Percentiles rank a stretch among this genome's conserved stretches.
Evolutionary conservation across 2,113 vertebrate species (phyloP).

Genomic region (Archilochus colubris): DNA sequence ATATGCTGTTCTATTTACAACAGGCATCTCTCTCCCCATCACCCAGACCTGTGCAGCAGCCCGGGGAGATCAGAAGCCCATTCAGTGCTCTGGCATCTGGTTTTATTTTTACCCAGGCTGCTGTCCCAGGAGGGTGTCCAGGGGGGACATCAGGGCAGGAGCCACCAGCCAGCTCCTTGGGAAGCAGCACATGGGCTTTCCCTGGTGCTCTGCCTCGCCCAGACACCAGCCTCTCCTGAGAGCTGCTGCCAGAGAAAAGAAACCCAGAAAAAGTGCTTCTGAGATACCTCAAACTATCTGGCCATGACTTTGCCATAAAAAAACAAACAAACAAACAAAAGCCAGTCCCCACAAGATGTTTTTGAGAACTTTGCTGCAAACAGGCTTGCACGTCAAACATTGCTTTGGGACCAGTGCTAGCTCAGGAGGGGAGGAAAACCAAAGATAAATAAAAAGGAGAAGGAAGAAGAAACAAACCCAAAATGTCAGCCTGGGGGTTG

Average conservation of each 20-base stretch:
- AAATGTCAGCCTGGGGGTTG: neutral
- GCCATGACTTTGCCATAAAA: neutral
- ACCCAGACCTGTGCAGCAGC: neutral
- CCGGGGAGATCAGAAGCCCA: neutral
- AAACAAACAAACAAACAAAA: no score
- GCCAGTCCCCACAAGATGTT: accelerated
- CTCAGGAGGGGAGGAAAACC: no score
- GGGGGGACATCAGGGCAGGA: neutral
- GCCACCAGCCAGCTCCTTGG: neutral
- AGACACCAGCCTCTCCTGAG: neutral
- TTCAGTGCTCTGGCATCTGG: neutral
- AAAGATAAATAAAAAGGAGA: neutral
- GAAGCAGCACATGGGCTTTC: neutral
- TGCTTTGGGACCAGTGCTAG: neutral
- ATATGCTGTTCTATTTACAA: slow-evolving; percentile 41
- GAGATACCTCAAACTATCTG: neutral
- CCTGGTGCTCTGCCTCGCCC: neutral
- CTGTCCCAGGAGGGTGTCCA: neutral
- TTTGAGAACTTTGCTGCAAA: neutral
- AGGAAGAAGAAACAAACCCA: neutral
- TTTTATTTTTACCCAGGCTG: neutral
- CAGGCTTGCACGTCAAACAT: accelerated
- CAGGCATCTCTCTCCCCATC: neutral
- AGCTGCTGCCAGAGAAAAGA: neutral
- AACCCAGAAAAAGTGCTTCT: neutral